Conservation (phyloP, 2,797 vertebrate genomes). For the Triplophysa yarkandensis region DNA sequence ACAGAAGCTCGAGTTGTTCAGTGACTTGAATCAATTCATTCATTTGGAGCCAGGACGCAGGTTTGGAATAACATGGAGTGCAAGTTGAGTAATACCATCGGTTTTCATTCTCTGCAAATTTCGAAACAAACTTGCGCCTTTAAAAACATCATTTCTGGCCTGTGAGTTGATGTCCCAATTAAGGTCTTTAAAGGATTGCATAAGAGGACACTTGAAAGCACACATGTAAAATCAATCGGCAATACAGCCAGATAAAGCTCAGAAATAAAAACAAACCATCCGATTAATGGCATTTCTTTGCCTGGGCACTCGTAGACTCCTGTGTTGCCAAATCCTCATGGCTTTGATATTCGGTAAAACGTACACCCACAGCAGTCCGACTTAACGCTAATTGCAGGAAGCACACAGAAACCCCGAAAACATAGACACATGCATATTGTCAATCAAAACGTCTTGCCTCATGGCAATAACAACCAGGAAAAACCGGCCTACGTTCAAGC, state of each 20-base stretch:
- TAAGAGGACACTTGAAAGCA: slow-evolving; percentile 28
- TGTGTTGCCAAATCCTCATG: slow-evolving; percentile 38
- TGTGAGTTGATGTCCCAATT: slow-evolving; percentile 4
- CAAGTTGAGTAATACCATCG: neutral
- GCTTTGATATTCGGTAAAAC: slow-evolving; percentile 47
- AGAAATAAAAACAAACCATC: slow-evolving; percentile 51
- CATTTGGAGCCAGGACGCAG: too few relatives aligned
- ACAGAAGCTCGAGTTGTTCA: too few relatives aligned
- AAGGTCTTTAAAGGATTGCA: slow-evolving; percentile 22
- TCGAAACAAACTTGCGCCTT: neutral
- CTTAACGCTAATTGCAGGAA: slow-evolving; percentile 55
- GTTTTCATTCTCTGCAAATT: neutral
- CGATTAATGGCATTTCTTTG: slow-evolving; percentile 48
- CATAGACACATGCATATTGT: slow-evolving; percentile 44
- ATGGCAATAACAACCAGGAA: slow-evolving; percentile 25
- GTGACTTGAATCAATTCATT: too few relatives aligned
- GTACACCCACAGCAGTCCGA: slow-evolving; percentile 28
- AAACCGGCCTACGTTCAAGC: slow-evolving; percentile 12
- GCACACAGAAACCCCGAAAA: slow-evolving; percentile 48
- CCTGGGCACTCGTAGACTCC: slow-evolving; percentile 37
- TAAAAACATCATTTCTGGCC: neutral
- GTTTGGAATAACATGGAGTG: too few relatives aligned
- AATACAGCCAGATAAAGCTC: slow-evolving; percentile 18
- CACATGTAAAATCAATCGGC: slow-evolving; percentile 49
- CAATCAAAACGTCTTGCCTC: slow-evolving; percentile 32